A percentile compares a stretch with the other conserved stretches of the same genome.
Evolutionary conservation across 2,113 vertebrate genomes (phyloP).

Genomic region (Variabilichromis moorii): DNA sequence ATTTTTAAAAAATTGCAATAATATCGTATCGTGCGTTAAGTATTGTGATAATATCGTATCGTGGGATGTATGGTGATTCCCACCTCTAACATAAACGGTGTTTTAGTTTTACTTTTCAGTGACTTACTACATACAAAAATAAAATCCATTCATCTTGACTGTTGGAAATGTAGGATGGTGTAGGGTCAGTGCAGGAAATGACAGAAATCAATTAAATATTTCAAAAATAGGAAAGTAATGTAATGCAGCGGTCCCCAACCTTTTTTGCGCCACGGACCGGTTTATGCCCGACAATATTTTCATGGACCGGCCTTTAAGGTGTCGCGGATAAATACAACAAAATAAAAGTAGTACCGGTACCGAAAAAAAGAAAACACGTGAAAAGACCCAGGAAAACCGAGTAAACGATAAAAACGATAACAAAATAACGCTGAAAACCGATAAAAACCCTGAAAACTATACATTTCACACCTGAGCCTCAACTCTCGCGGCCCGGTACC

Average conservation of each 20-base stretch:
- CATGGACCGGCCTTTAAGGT: too few relatives aligned
- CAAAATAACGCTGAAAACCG: too few relatives aligned
- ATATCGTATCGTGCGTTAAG: fast-evolving
- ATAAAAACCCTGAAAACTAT: too few relatives aligned
- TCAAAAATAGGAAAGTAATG: neutral
- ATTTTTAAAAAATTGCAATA: too few relatives aligned
- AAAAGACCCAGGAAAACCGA: too few relatives aligned
- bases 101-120: fast-evolving
- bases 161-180: neutral
- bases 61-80: too few relatives aligned
- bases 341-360: fast-evolving
- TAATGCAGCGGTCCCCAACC: fast-evolving
- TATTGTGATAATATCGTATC: too few relatives aligned
- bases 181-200: neutral
- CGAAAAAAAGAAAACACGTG: fast-evolving
- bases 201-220: neutral
- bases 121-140: neutral
- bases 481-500: fast-evolving
- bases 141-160: neutral
- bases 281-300: too few relatives aligned
- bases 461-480: too few relatives aligned
- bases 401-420: fast-evolving
- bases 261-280: too few relatives aligned
- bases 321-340: too few relatives aligned
- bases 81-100: neutral